A percentile compares a stretch with the other conserved stretches of the same genome.
Conservation (phyloP, 2,797 vertebrate species). For the Malurus splendens region DNA sequence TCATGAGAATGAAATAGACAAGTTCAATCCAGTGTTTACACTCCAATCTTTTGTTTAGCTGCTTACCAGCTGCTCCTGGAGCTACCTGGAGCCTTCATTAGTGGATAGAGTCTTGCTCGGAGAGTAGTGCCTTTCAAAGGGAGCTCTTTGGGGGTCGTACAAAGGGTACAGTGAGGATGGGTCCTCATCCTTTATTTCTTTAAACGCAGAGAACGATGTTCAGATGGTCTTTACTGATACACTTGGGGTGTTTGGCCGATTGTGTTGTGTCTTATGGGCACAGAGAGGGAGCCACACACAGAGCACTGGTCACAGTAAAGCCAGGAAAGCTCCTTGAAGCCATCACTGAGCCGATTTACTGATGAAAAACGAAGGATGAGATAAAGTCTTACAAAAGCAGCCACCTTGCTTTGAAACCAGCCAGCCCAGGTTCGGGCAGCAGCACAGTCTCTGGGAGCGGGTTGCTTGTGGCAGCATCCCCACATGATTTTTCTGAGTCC, state of each 20-base stretch:
- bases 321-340: neutral
- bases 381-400: neutral
- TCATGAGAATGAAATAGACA: neutral
- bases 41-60: neutral
- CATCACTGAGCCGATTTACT: neutral
- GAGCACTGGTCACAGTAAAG: neutral
- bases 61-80: neutral
- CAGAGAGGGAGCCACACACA: fast-evolving
- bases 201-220: neutral
- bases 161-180: neutral
- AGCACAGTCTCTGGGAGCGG: neutral
- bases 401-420: neutral
- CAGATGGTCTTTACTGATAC: neutral
- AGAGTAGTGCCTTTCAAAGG: neutral
- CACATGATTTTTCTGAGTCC: fast-evolving
- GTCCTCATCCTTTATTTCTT: neutral
- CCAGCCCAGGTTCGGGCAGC: neutral
- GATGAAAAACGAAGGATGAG: neutral
- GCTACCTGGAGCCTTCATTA: neutral
- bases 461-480: neutral
- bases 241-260: neutral
- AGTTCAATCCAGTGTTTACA: neutral
- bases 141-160: neutral
- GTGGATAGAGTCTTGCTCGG: neutral
- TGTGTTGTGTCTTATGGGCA: neutral